Evolutionary conservation across 2,888 invertebrate species (phyloP).

Genomic region (Caenorhabditis sp.): DNA sequence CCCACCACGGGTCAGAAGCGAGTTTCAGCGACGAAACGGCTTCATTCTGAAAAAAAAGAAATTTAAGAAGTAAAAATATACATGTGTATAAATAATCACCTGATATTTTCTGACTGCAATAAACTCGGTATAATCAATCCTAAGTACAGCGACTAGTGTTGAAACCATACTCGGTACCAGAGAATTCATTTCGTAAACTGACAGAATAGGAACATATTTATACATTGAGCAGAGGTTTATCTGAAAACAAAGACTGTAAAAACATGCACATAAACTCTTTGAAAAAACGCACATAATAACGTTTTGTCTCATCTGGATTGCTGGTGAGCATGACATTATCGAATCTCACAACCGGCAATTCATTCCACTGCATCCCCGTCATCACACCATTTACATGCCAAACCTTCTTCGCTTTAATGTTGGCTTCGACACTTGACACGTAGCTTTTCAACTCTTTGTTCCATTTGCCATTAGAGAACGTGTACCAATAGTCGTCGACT

Average conservation of each 20-base stretch:
- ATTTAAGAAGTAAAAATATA: too few species aligned
- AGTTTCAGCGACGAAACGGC: conserved; percentile 80
- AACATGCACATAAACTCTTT: too few species aligned
- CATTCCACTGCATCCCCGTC: conserved; percentile 49
- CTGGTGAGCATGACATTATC: conserved; percentile 66
- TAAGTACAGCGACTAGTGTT: conserved; percentile 78
- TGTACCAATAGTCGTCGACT: conserved; percentile 58
- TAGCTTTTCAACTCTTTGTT: conserved; percentile 54
- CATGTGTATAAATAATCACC: conserved; percentile 8
- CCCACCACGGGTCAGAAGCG: conserved; percentile 83
- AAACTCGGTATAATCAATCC: conserved; percentile 93
- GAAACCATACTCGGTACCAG: conserved; percentile 64
- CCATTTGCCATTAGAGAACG: conserved; percentile 62
- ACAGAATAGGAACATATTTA: conserved; percentile 85
- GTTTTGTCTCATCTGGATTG: too few species aligned
- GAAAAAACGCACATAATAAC: not conserved
- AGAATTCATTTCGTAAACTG: conserved; percentile 42
- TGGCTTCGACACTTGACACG: conserved; percentile 3
- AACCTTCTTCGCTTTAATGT: conserved; percentile 21
- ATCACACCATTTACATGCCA: conserved; percentile 42
- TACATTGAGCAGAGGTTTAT: conserved; percentile 92
- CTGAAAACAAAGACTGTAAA: too few species aligned
- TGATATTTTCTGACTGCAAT: conserved; percentile 98
- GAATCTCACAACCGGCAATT: conserved; percentile 51
- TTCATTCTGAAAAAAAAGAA: conserved; percentile 30